Evolutionary conservation across 2,113 vertebrate species (phyloP), one percentile per base, ranked within the genome.

Genomic region (Pionites leucogaster): DNA sequence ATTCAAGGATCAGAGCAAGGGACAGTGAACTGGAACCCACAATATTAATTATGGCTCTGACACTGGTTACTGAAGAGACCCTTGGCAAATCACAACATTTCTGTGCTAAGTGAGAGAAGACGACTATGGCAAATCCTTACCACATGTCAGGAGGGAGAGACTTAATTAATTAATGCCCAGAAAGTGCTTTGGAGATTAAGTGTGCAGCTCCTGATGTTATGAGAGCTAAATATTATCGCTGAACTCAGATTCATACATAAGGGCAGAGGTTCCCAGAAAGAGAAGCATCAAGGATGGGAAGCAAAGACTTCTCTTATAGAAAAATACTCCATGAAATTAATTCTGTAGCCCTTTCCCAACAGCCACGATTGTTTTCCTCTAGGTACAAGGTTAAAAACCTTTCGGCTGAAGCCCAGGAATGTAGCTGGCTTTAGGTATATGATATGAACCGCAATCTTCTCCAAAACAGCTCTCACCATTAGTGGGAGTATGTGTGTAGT

Each of bases 281-380:
- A 87, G 62, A 79, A 85, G 47, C n/a, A 62, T 42, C 29, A 68
- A 79, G 57, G 11, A 13, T 3, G 1, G 27, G 50, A 81, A 63
- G 16, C 8, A 71, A 86, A 82, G 67, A 60, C 76, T 11, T 29
- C 15, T 80, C 62, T 78, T 74, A 55, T 0, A 89, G 37, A 89
- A 95, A 94, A 82, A 52, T 17, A n/a, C 9, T 82, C 19, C 14
- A 86, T 91, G 88, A 95, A 95, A 85, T 62, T 97, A n/a, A 9
- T 69, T 91, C 85, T 68, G 83, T 35, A 81, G 82, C 16, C 70
- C 77, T 72, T 77, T 95, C 67, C 60, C 67, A 87, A 90, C 24
- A 87, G 76, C n/a, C 81, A 94, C 60, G 74, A 82, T 77, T 74
- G 29, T 64, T 72, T 84, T 90, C 28, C 55, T 82, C 70, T 15